Percentiles rank a stretch among this genome's conserved stretches.
Evolutionary conservation across 2,888 invertebrate species (phyloP).

Genomic region (Pandemis cinnamomeana): DNA sequence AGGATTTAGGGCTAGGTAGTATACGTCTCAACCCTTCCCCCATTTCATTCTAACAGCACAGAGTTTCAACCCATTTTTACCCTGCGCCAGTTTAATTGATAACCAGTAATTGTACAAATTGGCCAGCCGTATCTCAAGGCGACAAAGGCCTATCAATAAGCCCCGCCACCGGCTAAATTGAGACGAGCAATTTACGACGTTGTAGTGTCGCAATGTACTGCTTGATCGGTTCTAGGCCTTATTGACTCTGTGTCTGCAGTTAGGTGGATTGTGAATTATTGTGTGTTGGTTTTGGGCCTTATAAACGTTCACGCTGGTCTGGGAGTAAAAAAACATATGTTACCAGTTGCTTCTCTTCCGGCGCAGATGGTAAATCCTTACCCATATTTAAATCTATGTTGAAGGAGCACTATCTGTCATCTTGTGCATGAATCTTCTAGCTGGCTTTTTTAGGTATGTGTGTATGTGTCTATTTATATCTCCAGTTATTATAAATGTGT

Average conservation of each 20-base stretch:
- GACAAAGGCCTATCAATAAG: slow-evolving; percentile 28
- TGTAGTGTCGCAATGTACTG: slow-evolving; percentile 23
- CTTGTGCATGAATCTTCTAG: too few relatives aligned
- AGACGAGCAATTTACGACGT: slow-evolving; percentile 35
- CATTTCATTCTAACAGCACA: background rate
- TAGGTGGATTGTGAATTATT: background rate
- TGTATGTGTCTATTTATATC: too few relatives aligned
- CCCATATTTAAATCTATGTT: too few relatives aligned
- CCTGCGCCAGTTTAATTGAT: slow-evolving; percentile 6
- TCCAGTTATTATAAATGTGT: too few relatives aligned
- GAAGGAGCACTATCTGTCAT: too few relatives aligned
- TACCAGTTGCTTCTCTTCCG: too few relatives aligned
- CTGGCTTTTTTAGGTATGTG: too few relatives aligned
- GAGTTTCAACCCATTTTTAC: slow-evolving; percentile 11
- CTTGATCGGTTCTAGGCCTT: slow-evolving; percentile 26
- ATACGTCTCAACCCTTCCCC: background rate
- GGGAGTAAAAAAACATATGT: too few relatives aligned
- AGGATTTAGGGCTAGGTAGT: too few relatives aligned
- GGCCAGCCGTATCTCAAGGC: slow-evolving; percentile 10
- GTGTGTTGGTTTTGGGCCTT: background rate
- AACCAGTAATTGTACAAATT: slow-evolving; percentile 20
- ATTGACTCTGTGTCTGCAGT: background rate
- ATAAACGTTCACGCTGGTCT: too few relatives aligned
- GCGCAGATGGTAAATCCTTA: too few relatives aligned
- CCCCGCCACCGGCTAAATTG: slow-evolving; percentile 24